phyloP scores from a whole-genome alignment of 1,140 invertebrate species.

The Drosophila varians region DNA sequence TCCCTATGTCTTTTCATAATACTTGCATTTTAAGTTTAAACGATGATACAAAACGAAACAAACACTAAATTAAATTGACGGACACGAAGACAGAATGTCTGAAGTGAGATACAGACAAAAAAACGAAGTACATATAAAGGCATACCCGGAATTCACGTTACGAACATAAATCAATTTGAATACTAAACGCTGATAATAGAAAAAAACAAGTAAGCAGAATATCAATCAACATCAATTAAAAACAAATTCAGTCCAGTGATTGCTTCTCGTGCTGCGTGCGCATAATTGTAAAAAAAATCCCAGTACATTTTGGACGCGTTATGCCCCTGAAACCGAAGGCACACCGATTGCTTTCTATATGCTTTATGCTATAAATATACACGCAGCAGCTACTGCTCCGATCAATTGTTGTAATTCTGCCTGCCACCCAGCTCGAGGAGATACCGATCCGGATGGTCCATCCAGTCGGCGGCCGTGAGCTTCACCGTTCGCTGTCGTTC shows the following conservation, averaged over 20 bases:
- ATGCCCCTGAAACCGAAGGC: slow-evolving; percentile 28
- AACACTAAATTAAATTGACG: slow-evolving; percentile 30
- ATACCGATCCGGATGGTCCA: slow-evolving; percentile 95
- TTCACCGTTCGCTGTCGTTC: slow-evolving; percentile 92
- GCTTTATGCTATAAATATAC: slow-evolving; percentile 11
- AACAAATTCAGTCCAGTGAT: slow-evolving; percentile 74
- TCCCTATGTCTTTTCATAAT: slow-evolving; percentile 65
- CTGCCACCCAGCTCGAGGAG: slow-evolving; percentile 93
- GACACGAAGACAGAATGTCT: slow-evolving; percentile 10
- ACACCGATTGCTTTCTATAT: slow-evolving; percentile 37
- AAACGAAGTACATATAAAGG: slow-evolving; percentile 46
- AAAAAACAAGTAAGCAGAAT: slow-evolving; percentile 62
- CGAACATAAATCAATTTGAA: slow-evolving; percentile 63
- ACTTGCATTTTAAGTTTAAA: slow-evolving; percentile 67
- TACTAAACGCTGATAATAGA: slow-evolving; percentile 49
- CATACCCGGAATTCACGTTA: slow-evolving; percentile 54
- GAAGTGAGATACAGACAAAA: slow-evolving; percentile 33
- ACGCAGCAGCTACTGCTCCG: slow-evolving; percentile 44
- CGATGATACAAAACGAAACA: slow-evolving; percentile 42
- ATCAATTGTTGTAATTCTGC: slow-evolving; percentile 87
- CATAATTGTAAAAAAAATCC: slow-evolving; percentile 30
- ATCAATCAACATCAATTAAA: slow-evolving; percentile 68
- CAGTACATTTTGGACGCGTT: slow-evolving; percentile 33
- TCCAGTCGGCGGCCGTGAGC: slow-evolving; percentile 92
- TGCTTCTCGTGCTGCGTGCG: slow-evolving; percentile 46